Percentiles rank a stretch among this genome's conserved stretches.
Evolutionary conservation across 2,113 vertebrate genomes (phyloP).

Genomic region (Pseudopodoces humilis): DNA sequence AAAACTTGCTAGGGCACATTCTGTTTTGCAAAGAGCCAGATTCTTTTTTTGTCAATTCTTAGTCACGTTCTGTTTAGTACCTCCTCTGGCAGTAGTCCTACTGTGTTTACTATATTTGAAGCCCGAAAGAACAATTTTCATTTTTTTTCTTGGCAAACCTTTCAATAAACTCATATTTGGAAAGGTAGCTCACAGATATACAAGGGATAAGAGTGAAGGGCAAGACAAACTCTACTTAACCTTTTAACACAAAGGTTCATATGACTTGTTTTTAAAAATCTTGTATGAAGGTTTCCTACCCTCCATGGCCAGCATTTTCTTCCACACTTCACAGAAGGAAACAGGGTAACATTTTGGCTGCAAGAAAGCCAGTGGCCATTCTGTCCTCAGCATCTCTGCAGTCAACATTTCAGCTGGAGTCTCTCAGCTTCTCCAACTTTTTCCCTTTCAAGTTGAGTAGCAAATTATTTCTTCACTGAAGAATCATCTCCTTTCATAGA

Average conservation of each 20-base stretch:
- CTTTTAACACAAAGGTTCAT: background rate
- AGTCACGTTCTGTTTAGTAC: background rate
- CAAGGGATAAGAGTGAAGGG: background rate
- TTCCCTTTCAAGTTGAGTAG: background rate
- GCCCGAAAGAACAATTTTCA: background rate
- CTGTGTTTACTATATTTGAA: background rate
- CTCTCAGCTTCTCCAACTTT: background rate
- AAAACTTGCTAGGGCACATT: constrained; percentile 47
- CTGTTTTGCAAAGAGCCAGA: background rate
- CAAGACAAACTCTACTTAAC: background rate
- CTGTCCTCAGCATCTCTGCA: background rate
- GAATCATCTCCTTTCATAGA: background rate
- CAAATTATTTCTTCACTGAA: background rate
- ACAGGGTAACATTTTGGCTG: background rate
- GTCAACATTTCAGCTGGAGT: background rate
- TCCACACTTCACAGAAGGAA: background rate
- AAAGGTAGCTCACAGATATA: background rate
- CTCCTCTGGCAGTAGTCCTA: background rate
- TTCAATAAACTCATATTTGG: background rate
- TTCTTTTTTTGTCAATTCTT: background rate
- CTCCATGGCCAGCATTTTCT: background rate
- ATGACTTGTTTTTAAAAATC: background rate
- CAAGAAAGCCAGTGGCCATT: background rate
- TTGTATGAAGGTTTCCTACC: background rate
- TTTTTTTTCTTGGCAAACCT: background rate